phyloP scores from a whole-genome alignment of 2,888 invertebrate genomes.

The Anorthoa munda region DNA sequence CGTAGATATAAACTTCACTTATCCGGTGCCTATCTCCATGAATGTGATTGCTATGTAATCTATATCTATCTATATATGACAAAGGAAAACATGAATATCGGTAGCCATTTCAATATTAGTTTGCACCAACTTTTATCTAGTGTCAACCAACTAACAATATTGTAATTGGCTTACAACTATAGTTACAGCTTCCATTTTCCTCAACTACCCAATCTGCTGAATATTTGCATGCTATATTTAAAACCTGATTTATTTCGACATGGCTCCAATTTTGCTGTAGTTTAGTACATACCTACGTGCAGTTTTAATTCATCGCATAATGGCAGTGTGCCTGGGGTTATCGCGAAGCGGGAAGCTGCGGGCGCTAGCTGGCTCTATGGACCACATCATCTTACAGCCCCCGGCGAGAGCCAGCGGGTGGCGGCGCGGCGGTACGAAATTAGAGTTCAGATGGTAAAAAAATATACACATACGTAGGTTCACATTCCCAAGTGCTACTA shows the following conservation, averaged over 20 bases:
- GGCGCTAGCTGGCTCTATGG: constrained; percentile 50
- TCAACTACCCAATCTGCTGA: not conserved
- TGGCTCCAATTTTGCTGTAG: constrained; percentile 24
- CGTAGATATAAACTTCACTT: no score
- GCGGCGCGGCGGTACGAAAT: constrained; percentile 44
- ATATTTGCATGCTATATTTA: constrained; percentile 8
- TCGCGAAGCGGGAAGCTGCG: constrained; percentile 38
- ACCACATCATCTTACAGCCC: constrained; percentile 47
- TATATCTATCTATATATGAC: not conserved
- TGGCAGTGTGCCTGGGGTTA: constrained; percentile 44
- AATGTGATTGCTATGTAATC: not conserved
- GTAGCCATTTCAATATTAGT: constrained; percentile 16
- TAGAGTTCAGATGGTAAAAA: constrained; percentile 44
- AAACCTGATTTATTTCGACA: constrained; percentile 7
- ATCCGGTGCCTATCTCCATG: no score
- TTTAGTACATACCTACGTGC: constrained; percentile 43
- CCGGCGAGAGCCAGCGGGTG: constrained; percentile 46
- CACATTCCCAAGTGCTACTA: not conserved
- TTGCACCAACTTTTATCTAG: not conserved
- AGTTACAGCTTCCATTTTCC: not conserved
- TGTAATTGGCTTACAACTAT: no score
- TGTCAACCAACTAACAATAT: no score
- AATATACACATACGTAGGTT: constrained; percentile 4
- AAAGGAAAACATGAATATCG: not conserved
- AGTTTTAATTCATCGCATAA: constrained; percentile 63